Evolutionary conservation across 2,113 vertebrate species (phyloP).

Genomic region (Notarius quadriscutis): DNA sequence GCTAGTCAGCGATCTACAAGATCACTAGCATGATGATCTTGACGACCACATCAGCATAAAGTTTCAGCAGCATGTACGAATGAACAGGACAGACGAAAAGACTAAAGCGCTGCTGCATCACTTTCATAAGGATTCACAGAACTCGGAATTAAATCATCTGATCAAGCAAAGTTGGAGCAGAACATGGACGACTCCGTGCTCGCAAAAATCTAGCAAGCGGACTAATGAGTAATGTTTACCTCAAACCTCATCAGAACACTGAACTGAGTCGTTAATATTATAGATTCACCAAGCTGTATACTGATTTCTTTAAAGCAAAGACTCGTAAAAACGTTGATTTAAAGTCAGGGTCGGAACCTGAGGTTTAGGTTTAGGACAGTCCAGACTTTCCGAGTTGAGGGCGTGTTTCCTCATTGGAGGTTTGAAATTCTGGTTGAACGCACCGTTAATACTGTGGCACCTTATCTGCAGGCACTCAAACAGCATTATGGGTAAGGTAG

Average conservation of each 20-base stretch:
- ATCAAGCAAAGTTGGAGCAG: not conserved
- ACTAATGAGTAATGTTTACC: not conserved
- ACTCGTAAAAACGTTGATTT: too few relatives aligned
- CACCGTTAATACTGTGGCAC: too few relatives aligned
- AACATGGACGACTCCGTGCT: not conserved
- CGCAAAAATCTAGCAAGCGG: not conserved
- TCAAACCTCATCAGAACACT: not conserved
- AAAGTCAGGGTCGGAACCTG: too few relatives aligned
- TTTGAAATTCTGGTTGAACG: not conserved
- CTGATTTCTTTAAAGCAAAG: too few relatives aligned
- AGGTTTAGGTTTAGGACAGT: not conserved
- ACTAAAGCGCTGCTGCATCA: not conserved
- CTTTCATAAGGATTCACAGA: not conserved
- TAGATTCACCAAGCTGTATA: too few relatives aligned
- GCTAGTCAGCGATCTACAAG: not conserved
- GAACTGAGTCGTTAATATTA: too few relatives aligned
- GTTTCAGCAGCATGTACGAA: not conserved
- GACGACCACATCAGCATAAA: not conserved
- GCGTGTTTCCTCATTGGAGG: not conserved
- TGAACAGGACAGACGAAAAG: too few relatives aligned
- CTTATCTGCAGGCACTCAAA: not conserved
- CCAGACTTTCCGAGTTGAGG: not conserved
- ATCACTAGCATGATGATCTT: not conserved
- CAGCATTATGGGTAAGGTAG: not conserved
- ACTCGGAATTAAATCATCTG: not conserved